Evolutionary conservation across 2,113 vertebrate species (phyloP).

Genomic region (Prinia subflava): DNA sequence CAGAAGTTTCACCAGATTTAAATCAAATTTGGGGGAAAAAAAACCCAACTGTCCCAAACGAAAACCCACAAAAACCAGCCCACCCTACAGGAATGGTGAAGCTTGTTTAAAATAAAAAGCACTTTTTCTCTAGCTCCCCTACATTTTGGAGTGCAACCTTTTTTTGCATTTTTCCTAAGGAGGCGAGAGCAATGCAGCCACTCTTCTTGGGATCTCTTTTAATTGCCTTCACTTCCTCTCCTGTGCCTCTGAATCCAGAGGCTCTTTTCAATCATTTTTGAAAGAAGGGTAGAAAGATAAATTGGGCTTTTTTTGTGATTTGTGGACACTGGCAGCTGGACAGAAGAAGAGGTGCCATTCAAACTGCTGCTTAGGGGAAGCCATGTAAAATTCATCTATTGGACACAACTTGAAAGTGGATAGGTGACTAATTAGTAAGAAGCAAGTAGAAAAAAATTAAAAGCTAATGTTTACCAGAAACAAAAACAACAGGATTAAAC

Average conservation of each 20-base stretch:
- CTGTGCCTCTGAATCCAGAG: background rate
- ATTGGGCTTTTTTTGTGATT: background rate
- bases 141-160: background rate
- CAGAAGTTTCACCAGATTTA: background rate
- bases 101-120: background rate
- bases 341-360: background rate
- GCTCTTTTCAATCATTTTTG: background rate
- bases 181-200: rapidly evolving
- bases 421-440: background rate
- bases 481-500: background rate
- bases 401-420: background rate
- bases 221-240: background rate
- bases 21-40: rapidly evolving
- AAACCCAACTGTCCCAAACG: rapidly evolving
- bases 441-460: background rate
- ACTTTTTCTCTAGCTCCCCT: background rate
- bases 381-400: background rate
- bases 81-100: background rate
- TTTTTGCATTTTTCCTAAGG: background rate
- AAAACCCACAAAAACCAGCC: background rate
- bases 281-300: background rate
- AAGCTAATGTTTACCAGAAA: background rate
- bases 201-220: background rate
- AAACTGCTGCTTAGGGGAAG: background rate
- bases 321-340: background rate